Conservation (phyloP, 2,113 vertebrate species). For the Festucalex cinctus region DNA sequence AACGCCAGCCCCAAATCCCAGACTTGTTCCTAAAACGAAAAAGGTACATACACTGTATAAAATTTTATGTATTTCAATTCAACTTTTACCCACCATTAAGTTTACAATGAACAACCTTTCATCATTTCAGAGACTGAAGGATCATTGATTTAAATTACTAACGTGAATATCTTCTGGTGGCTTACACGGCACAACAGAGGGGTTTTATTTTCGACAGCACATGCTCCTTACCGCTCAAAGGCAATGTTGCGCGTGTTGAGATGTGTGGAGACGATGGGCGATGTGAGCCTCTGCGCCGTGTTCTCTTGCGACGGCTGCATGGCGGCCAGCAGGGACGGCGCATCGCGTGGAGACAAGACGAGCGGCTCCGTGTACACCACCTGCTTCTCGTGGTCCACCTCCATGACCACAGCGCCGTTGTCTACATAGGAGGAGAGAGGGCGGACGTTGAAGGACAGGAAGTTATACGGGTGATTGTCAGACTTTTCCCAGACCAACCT, state of each 20-base stretch:
- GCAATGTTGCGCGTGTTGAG: conserved; percentile 92
- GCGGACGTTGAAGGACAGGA: too few species aligned
- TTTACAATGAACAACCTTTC: not conserved
- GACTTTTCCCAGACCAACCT: conserved; percentile 68
- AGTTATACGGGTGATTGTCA: too few species aligned
- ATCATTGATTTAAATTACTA: too few species aligned
- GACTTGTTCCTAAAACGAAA: conserved; percentile 83
- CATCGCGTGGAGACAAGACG: conserved; percentile 80
- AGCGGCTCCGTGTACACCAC: conserved; percentile 90
- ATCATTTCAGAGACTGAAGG: not conserved
- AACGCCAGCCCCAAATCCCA: conserved; percentile 97
- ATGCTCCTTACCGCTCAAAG: conserved; percentile 81
- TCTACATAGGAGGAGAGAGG: conserved; percentile 61
- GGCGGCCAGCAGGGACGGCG: conserved; percentile 85
- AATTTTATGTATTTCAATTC: too few species aligned
- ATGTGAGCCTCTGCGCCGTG: conserved; percentile 86
- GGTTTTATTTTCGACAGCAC: not conserved
- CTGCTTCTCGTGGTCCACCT: conserved; percentile 95
- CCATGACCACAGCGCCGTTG: conserved; percentile 91
- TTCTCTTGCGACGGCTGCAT: conserved; percentile 92
- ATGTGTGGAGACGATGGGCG: conserved; percentile 91
- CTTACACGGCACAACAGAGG: not conserved
- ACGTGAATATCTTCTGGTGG: not conserved
- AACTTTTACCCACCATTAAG: too few species aligned
- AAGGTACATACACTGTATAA: not conserved